Evolutionary conservation across 2,797 vertebrate species (phyloP).

Genomic region (Coregonus suidteri): DNA sequence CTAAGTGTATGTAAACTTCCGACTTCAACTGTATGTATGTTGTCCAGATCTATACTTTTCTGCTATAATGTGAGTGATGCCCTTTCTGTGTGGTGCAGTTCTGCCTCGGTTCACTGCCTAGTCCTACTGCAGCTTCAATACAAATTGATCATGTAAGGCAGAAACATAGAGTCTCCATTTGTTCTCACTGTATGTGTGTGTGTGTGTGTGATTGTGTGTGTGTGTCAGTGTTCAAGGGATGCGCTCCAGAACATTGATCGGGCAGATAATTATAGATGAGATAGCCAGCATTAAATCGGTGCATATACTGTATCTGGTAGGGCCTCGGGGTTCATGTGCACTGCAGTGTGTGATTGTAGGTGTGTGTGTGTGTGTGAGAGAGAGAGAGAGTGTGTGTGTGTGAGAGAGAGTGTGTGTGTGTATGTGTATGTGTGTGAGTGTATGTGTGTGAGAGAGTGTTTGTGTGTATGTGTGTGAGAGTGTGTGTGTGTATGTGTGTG

Average conservation of each 20-base stretch:
- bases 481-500: no score
- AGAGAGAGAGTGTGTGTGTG: no score
- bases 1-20: no score
- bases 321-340: not conserved
- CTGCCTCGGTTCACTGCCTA: not conserved
- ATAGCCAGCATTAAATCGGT: conserved; percentile 44
- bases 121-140: conserved; percentile 31
- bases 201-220: not conserved
- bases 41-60: not conserved
- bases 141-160: conserved; percentile 60
- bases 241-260: conserved; percentile 56
- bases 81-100: not conserved
- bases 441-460: no score
- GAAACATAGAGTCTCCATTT: conserved; percentile 44
- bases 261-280: conserved; percentile 66
- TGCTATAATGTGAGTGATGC: not conserved
- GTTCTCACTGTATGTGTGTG: conserved; percentile 16
- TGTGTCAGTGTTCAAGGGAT: conserved; percentile 55
- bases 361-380: no score
- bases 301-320: conserved; percentile 15
- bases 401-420: no score
- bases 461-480: no score
- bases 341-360: conserved; percentile 15
- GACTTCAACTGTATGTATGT: not conserved
- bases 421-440: no score